phyloP scores from a whole-genome alignment of 2,113 vertebrate genomes.

The Terrapene triunguis region DNA sequence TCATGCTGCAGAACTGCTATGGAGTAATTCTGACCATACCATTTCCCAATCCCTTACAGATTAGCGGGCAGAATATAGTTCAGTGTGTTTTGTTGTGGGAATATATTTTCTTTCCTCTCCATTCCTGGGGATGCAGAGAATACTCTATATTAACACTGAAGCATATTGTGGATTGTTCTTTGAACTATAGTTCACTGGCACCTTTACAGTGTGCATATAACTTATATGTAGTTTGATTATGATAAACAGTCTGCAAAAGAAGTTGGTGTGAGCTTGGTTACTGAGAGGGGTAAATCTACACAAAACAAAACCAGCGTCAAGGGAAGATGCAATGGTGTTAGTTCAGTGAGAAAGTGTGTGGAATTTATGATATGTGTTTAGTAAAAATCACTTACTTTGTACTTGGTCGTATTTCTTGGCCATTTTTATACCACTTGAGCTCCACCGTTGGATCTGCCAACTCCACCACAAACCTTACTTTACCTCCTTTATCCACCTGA shows the following conservation, averaged over 20 bases:
- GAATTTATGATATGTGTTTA: background rate
- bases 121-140: background rate
- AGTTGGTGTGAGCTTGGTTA: background rate
- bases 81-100: background rate
- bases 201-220: background rate
- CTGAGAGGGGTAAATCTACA: background rate
- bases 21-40: background rate
- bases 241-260: background rate
- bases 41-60: background rate
- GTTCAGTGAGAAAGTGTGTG: background rate
- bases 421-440: conserved; percentile 99
- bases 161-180: background rate
- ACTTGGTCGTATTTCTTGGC: conserved; percentile 94
- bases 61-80: background rate
- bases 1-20: background rate
- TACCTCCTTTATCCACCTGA: conserved; percentile 96
- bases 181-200: background rate
- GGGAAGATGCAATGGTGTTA: background rate
- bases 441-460: conserved; percentile 96
- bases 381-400: conserved; percentile 89
- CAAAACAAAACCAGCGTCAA: background rate
- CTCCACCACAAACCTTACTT: conserved; percentile 93
- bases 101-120: background rate
- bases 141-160: background rate
- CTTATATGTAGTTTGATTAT: background rate